These are phyloP conservation scores for Tetrao urogallus DNA, from an alignment of 2,113 vertebrate species.

Conservation along the genomic window DNA sequence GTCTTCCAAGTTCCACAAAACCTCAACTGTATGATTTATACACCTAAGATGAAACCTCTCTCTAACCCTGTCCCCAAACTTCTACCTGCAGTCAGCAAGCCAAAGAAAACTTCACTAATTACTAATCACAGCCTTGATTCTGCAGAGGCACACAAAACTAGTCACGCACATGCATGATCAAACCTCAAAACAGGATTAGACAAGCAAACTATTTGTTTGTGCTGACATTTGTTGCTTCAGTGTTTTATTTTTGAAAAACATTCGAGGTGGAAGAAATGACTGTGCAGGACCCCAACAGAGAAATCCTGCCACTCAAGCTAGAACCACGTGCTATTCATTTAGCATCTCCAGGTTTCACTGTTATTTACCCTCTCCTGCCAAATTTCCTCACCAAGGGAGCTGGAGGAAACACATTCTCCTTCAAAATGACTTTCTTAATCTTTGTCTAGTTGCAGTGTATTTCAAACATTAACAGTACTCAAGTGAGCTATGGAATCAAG, in stretches of 20 bases:
- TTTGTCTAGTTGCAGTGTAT: neutral
- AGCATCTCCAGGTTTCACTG: neutral
- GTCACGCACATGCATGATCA: neutral
- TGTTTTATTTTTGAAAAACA: slow-evolving; percentile 25
- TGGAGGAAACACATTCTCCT: neutral
- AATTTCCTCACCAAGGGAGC: neutral
- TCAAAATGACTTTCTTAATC: neutral
- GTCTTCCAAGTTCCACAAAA: neutral
- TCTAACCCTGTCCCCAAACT: neutral
- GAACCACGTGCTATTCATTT: neutral
- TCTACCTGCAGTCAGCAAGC: neutral
- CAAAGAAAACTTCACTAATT: neutral
- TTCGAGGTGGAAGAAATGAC: slow-evolving; percentile 15
- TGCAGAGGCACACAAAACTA: neutral
- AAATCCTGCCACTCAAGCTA: neutral
- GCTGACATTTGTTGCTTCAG: slow-evolving; percentile 6
- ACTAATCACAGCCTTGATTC: neutral
- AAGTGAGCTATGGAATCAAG: neutral
- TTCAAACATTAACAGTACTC: neutral
- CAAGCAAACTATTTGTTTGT: slow-evolving; percentile 24
- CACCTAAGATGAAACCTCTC: neutral
- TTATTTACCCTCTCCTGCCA: neutral
- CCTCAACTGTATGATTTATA: neutral
- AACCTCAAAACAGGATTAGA: slow-evolving; percentile 15
- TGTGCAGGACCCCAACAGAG: neutral